Evolutionary conservation across 2,888 invertebrate species (phyloP).

Genomic region (Chorisops tibialis): DNA sequence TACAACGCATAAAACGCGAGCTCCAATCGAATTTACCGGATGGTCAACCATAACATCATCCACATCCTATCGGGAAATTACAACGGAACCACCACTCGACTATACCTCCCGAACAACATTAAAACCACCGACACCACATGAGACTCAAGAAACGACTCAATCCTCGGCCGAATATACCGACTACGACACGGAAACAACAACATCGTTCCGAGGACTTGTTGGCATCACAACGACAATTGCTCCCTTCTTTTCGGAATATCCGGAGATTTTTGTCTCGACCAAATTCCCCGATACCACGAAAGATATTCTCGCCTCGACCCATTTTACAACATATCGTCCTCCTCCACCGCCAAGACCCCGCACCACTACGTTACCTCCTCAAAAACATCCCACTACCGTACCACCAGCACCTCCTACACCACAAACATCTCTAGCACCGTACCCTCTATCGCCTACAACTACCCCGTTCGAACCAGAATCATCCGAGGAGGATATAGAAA

Average conservation of each 20-base stretch:
- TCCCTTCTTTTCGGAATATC: slow-evolving; percentile 51
- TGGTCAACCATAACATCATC: slow-evolving; percentile 35
- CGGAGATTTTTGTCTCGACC: slow-evolving; percentile 46
- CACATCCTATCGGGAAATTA: slow-evolving; percentile 33
- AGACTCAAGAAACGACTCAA: slow-evolving; percentile 3
- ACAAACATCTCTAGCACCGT: slow-evolving; percentile 32
- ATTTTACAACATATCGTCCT: slow-evolving; percentile 42
- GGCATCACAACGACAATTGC: slow-evolving; percentile 45
- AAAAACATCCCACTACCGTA: background rate
- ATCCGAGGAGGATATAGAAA: slow-evolving; percentile 22
- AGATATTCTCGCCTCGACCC: slow-evolving; percentile 36
- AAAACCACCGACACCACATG: background rate
- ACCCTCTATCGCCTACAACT: slow-evolving; percentile 31
- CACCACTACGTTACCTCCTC: background rate
- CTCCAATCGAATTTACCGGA: slow-evolving; percentile 11
- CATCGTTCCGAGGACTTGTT: slow-evolving; percentile 33
- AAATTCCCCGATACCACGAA: slow-evolving; percentile 40
- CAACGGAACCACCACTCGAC: slow-evolving; percentile 33
- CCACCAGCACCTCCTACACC: slow-evolving; percentile 29
- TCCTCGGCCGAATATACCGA: slow-evolving; percentile 33
- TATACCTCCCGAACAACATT: slow-evolving; percentile 34
- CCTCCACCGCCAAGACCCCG: slow-evolving; percentile 32
- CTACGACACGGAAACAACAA: slow-evolving; percentile 36
- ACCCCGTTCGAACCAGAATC: slow-evolving; percentile 29
- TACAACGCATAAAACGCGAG: slow-evolving; percentile 28